A percentile compares a stretch with the other conserved stretches of the same genome.
phyloP scores from a whole-genome alignment of 1,140 invertebrate species.

The Littorina saxatilis region DNA sequence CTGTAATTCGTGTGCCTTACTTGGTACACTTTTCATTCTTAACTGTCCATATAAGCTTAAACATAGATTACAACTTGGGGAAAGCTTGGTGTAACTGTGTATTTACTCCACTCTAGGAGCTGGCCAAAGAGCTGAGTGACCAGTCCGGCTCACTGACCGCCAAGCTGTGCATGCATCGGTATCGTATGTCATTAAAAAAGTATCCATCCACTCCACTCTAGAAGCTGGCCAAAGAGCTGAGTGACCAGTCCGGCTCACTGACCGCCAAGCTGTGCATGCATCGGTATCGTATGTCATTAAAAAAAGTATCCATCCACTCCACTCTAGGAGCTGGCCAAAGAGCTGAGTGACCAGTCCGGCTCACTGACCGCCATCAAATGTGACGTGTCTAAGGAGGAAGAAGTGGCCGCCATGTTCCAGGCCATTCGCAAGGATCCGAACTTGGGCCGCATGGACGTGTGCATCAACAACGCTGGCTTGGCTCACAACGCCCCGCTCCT shows the following conservation, averaged over 20 bases:
- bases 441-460: slow-evolving; percentile 81
- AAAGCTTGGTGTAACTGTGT: too few species aligned
- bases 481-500: slow-evolving; percentile 72
- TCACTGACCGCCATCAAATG: slow-evolving; percentile 75
- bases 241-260: slow-evolving; percentile 47
- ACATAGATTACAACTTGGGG: too few species aligned
- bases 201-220: too few species aligned
- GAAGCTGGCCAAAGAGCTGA: slow-evolving; percentile 45
- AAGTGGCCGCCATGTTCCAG: slow-evolving; percentile 82
- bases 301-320: background rate
- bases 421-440: slow-evolving; percentile 79
- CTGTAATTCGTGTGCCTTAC: too few species aligned
- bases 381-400: slow-evolving; percentile 82
- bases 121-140: slow-evolving; percentile 44
- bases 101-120: too few species aligned
- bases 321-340: slow-evolving; percentile 38
- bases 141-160: slow-evolving; percentile 53
- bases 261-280: too few species aligned
- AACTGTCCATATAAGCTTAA: too few species aligned
- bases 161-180: too few species aligned
- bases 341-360: slow-evolving; percentile 48
- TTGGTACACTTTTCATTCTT: too few species aligned
- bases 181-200: too few species aligned
- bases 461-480: slow-evolving; percentile 86
- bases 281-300: too few species aligned